Percentiles rank a stretch among this genome's conserved stretches.
Conservation (phyloP, 2,797 vertebrate species). For the Cuculus canorus region DNA sequence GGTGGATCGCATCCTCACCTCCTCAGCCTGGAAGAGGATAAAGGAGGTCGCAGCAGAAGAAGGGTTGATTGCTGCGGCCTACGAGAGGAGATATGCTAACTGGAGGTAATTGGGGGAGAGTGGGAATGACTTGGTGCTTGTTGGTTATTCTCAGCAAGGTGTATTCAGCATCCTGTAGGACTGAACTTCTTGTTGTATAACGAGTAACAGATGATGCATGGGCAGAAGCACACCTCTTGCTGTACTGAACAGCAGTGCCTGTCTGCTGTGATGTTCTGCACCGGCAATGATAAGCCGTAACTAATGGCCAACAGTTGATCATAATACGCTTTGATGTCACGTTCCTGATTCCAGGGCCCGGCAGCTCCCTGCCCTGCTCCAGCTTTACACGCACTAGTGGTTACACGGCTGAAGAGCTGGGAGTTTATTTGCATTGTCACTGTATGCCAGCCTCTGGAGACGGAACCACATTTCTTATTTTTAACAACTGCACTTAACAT, state of each 20-base stretch:
- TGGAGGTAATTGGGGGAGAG: conserved; percentile 78
- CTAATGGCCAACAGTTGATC: conserved; percentile 55
- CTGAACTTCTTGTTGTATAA: not conserved
- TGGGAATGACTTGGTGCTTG: not conserved
- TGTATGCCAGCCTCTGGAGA: conserved; percentile 11
- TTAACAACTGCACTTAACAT: not conserved
- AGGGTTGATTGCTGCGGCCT: conserved; percentile 82
- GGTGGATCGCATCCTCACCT: conserved; percentile 81
- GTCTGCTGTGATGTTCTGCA: not conserved
- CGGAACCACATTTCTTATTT: not conserved
- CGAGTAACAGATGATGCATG: not conserved
- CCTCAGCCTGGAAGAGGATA: conserved; percentile 81
- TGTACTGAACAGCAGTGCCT: conserved; percentile 1
- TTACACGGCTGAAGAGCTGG: not conserved
- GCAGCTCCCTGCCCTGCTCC: not conserved
- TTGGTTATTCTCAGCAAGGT: not conserved
- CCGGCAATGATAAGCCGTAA: conserved; percentile 18
- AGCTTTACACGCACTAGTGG: not conserved
- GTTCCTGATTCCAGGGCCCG: not conserved
- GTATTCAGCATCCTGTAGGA: not conserved
- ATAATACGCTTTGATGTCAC: not conserved
- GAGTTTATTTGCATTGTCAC: not conserved
- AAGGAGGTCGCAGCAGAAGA: conserved; percentile 82
- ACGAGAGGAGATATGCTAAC: conserved; percentile 79
- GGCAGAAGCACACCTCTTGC: not conserved